phyloP scores from a whole-genome alignment of 1,140 invertebrate genomes.

The Hyles euphorbiae region DNA sequence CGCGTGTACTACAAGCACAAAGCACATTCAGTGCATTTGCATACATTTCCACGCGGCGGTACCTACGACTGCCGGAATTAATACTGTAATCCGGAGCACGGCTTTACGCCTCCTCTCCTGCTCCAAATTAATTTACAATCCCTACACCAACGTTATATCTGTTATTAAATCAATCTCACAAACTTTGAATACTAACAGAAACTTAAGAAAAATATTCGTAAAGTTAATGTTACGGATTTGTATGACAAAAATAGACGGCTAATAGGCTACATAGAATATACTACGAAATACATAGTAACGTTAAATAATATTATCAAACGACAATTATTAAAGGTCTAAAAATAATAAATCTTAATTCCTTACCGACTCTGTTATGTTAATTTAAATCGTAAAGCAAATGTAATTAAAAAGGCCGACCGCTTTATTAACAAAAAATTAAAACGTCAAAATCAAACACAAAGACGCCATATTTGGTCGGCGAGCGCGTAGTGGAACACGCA shows the following conservation, averaged over 20 bases:
- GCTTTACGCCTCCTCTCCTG: background rate
- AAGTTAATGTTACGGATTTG: too few relatives aligned
- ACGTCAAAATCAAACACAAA: slow-evolving; percentile 73
- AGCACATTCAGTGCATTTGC: slow-evolving; percentile 54
- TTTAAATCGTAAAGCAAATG: slow-evolving; percentile 27
- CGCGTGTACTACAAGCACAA: slow-evolving; percentile 34
- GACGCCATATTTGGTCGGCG: slow-evolving; percentile 73
- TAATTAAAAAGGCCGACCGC: slow-evolving; percentile 51
- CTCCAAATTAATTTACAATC: too few relatives aligned
- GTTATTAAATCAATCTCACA: too few relatives aligned
- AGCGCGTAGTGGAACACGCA: slow-evolving; percentile 70
- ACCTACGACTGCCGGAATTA: slow-evolving; percentile 40
- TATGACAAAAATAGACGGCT: too few relatives aligned
- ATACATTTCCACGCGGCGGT: slow-evolving; percentile 39
- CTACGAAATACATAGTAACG: too few relatives aligned
- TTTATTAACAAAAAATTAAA: slow-evolving; percentile 71
- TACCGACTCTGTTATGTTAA: slow-evolving; percentile 8
- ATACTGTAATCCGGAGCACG: slow-evolving; percentile 24
- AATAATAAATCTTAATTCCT: background rate
- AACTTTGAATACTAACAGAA: too few relatives aligned
- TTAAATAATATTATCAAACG: too few relatives aligned
- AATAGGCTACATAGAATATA: too few relatives aligned
- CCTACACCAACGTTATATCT: too few relatives aligned
- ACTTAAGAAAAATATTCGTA: too few relatives aligned
- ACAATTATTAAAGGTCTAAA: too few relatives aligned